Percentiles rank a stretch among this genome's conserved stretches.
These are phyloP conservation scores for Ptychodera flava DNA, from an alignment of 35 echinoderm and acorn worm species.

Conservation along the genomic window DNA sequence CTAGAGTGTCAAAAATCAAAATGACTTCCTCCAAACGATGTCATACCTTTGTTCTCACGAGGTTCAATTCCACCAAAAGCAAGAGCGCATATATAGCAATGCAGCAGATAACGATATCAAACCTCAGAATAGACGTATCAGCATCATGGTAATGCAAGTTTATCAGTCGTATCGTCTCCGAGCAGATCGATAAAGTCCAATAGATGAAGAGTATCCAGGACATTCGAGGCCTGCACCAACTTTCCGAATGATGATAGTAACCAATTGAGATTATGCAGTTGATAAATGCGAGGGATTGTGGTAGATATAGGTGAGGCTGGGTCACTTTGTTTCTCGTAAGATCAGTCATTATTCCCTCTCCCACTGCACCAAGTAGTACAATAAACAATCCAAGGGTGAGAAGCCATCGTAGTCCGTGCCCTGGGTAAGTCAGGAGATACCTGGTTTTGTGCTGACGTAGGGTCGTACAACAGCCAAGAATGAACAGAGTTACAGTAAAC, in stretches of 20 bases:
- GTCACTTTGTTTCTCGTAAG: constrained; percentile 18
- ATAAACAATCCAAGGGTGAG: constrained; percentile 47
- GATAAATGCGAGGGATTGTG: constrained; percentile 11
- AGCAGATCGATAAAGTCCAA: constrained; percentile 52
- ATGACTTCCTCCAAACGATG: too few relatives aligned
- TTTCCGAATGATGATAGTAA: constrained; percentile 77
- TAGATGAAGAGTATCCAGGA: constrained; percentile 39
- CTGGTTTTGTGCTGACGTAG: constrained; percentile 17
- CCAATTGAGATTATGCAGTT: constrained; percentile 40
- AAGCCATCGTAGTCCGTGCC: constrained; percentile 81
- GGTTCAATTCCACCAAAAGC: constrained; percentile 44
- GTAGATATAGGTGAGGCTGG: constrained; percentile 61
- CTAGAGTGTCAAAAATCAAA: too few relatives aligned
- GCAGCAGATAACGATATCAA: constrained; percentile 36
- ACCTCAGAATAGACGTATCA: constrained; percentile 33
- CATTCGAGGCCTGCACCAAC: constrained; percentile 59
- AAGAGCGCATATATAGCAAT: constrained; percentile 53
- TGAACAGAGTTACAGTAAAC: constrained; percentile 38
- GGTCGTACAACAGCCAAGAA: constrained; percentile 43
- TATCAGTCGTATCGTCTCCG: constrained; percentile 40
- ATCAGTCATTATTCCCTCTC: constrained; percentile 75
- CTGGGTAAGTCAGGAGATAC: constrained; percentile 61
- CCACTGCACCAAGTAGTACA: constrained; percentile 32
- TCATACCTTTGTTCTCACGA: constrained; percentile 54
- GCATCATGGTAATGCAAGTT: constrained; percentile 40